A percentile compares a stretch with the other conserved stretches of the same genome.
These are phyloP conservation scores for Chironomus tentans DNA, from an alignment of 2,888 invertebrate genomes.

Conservation along the genomic window DNA sequence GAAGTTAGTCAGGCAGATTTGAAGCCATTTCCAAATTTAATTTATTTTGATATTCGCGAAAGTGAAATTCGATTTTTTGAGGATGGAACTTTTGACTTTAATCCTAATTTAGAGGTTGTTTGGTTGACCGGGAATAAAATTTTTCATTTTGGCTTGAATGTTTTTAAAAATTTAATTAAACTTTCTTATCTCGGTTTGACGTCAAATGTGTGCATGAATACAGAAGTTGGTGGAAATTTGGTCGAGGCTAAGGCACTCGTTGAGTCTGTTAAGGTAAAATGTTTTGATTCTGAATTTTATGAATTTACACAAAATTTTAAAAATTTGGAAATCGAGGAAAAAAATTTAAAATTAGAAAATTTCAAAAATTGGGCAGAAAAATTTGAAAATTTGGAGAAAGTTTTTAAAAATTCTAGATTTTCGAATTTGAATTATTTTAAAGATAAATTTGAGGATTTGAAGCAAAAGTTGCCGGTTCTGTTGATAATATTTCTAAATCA, in stretches of 20 bases:
- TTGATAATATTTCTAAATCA: no score
- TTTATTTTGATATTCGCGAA: no score
- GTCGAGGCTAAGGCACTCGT: not conserved
- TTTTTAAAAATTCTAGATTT: no score
- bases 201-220: not conserved
- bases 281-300: not conserved
- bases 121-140: not conserved
- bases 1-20: not conserved
- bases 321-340: no score
- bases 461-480: no score
- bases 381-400: no score
- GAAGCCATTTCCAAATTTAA: not conserved
- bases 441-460: no score
- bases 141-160: not conserved
- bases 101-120: not conserved
- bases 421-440: no score
- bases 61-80: not conserved
- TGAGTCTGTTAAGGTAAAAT: not conserved
- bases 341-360: no score
- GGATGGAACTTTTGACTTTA: not conserved
- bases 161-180: not conserved
- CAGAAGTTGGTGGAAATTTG: not conserved
- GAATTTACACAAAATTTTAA: no score
- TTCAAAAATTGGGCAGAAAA: no score
- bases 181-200: not conserved